Percentiles rank a stretch among this genome's conserved stretches.
These are phyloP conservation scores for Ptiloglossa arizonensis DNA, from an alignment of 1,140 invertebrate genomes.

Conservation along the genomic window DNA sequence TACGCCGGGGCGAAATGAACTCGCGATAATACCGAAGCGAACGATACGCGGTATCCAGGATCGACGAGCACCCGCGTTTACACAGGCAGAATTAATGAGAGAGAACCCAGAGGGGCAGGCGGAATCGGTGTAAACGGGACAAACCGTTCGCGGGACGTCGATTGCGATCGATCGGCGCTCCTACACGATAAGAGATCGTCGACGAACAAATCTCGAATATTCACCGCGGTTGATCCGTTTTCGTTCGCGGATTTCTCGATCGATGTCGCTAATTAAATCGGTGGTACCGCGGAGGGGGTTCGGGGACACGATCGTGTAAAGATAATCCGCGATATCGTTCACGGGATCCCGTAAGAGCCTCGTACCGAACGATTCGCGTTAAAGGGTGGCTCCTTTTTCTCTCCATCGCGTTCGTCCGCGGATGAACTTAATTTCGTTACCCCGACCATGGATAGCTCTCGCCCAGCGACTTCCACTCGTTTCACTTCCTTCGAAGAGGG, in stretches of 20 bases:
- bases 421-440: conserved; percentile 46
- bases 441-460: conserved; percentile 3
- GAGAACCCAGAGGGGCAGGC: background rate
- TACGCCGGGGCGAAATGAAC: background rate
- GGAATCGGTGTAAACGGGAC: background rate
- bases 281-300: background rate
- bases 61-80: background rate
- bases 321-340: background rate
- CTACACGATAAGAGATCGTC: background rate
- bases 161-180: background rate
- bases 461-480: conserved; percentile 32
- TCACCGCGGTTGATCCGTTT: conserved; percentile 2
- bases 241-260: conserved; percentile 9
- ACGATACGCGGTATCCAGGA: conserved; percentile 2
- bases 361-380: background rate
- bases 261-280: conserved; percentile 44
- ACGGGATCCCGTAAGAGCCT: conserved; percentile 1
- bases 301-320: background rate
- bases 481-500: conserved; percentile 36
- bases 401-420: background rate
- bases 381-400: too few relatives aligned
- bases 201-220: conserved; percentile 6
- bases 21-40: background rate
- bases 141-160: background rate
- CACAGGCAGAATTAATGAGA: conserved; percentile 7